Evolutionary conservation across 2,113 vertebrate species (phyloP).

Genomic region (Actenoides lindsayi): DNA sequence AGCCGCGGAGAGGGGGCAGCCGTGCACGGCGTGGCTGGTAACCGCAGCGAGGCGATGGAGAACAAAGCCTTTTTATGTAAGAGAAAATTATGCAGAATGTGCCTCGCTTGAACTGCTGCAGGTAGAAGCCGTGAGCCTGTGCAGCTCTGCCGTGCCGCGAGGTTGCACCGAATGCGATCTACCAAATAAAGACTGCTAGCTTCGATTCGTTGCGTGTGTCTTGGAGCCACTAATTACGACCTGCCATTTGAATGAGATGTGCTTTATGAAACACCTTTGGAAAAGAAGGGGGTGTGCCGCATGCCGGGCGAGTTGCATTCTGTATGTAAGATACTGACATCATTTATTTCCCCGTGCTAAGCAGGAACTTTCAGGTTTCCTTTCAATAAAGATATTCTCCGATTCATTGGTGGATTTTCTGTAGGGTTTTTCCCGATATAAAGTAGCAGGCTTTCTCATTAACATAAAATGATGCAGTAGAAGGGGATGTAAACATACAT

Average conservation of each 20-base stretch:
- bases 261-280: not conserved
- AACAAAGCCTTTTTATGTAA: constrained; percentile 77
- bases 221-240: not conserved
- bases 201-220: not conserved
- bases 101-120: constrained; percentile 32
- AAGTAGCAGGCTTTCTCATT: not conserved
- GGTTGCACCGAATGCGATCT: not conserved
- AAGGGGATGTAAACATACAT: not conserved
- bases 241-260: not conserved
- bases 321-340: fast-evolving
- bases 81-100: constrained; percentile 36
- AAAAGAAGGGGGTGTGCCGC: not conserved
- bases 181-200: not conserved
- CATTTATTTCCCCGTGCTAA: not conserved
- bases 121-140: constrained; percentile 48
- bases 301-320: not conserved
- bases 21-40: not conserved
- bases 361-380: not conserved
- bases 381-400: not conserved
- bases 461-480: not conserved
- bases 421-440: not conserved
- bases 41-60: constrained; percentile 65
- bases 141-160: constrained; percentile 13
- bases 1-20: not conserved
- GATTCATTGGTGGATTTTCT: not conserved